Percentiles rank a stretch among this genome's conserved stretches.
These are phyloP conservation scores for Poliocrania exsul DNA, from an alignment of 2,797 vertebrate genomes.

Conservation along the genomic window DNA sequence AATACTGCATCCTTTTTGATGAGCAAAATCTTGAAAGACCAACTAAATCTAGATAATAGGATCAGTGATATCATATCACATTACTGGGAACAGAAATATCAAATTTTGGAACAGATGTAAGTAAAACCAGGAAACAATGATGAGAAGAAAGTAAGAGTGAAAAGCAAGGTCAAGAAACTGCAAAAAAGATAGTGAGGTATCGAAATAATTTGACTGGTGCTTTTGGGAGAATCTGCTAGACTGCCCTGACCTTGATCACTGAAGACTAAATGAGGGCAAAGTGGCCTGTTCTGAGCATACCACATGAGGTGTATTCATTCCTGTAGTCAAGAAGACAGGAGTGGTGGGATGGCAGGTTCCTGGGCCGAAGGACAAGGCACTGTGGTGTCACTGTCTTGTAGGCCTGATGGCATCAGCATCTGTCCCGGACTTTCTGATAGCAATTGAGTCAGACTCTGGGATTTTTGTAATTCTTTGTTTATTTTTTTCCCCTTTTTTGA, in stretches of 20 bases:
- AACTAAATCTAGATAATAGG: neutral
- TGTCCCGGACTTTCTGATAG: neutral
- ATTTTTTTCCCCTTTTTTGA: neutral
- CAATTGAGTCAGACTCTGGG: neutral
- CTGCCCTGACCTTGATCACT: neutral
- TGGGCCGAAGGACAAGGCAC: neutral
- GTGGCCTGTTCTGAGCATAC: neutral
- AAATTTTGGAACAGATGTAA: neutral
- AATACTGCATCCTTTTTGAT: neutral
- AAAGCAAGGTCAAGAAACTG: neutral
- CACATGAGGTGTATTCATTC: neutral
- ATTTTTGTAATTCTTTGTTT: neutral
- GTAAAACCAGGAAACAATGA: fast-evolving
- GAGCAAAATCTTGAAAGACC: neutral
- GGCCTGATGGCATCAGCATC: neutral
- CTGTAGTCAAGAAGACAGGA: neutral
- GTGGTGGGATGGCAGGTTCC: neutral
- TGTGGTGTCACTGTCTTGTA: neutral
- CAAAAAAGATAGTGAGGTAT: neutral
- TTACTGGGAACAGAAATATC: neutral
- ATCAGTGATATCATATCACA: neutral
- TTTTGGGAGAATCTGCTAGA: neutral
- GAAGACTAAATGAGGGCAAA: neutral
- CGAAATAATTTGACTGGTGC: neutral
- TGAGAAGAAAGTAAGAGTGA: neutral